A percentile compares a stretch with the other conserved stretches of the same genome.
Evolutionary conservation across 2,888 invertebrate species (phyloP).

Genomic region (Glyphotaelius pellucidus): DNA sequence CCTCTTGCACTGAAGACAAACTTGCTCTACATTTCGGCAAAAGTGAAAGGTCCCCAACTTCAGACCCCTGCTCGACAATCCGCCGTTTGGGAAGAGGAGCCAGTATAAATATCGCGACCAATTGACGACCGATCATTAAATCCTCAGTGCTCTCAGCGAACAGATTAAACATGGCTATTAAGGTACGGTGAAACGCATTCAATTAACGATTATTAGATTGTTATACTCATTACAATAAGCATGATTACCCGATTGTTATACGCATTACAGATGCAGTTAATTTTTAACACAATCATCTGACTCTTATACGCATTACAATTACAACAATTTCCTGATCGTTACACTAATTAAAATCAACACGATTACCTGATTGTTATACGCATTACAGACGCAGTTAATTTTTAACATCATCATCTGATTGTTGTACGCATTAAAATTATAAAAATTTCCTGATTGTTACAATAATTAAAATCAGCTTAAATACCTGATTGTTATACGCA

Average conservation of each 20-base stretch:
- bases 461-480: too few species aligned
- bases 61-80: slow-evolving; percentile 34
- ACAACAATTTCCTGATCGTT: too few species aligned
- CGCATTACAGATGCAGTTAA: neutral
- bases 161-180: slow-evolving; percentile 63
- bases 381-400: too few species aligned
- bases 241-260: neutral
- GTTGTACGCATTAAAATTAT: too few species aligned
- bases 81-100: slow-evolving; percentile 31
- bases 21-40: slow-evolving; percentile 48
- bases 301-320: too few species aligned
- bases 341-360: too few species aligned
- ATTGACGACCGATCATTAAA: slow-evolving; percentile 39
- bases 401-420: neutral
- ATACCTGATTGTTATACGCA: neutral
- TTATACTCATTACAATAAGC: too few species aligned
- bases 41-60: slow-evolving; percentile 56
- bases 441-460: too few species aligned
- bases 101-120: slow-evolving; percentile 62
- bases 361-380: neutral
- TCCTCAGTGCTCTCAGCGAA: slow-evolving; percentile 48
- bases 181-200: slow-evolving; percentile 58
- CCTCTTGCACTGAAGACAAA: neutral
- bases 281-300: neutral
- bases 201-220: slow-evolving; percentile 2